Percentiles rank a stretch among this genome's conserved stretches.
Evolutionary conservation across 2,797 vertebrate genomes (phyloP).

Genomic region (Gallinago stenura): DNA sequence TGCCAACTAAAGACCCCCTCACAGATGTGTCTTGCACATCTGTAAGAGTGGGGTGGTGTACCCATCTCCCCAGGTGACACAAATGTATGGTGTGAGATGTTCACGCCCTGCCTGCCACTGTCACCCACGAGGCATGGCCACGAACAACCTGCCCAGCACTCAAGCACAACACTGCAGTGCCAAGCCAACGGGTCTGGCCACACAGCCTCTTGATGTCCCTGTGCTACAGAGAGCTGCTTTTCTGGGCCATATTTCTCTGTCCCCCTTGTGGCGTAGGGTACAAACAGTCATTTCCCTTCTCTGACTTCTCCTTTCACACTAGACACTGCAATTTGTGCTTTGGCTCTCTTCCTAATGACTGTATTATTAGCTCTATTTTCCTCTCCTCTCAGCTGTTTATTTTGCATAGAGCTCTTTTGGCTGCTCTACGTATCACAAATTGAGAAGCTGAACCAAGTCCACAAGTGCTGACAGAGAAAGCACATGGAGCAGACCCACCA

Average conservation of each 20-base stretch:
- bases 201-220: background rate
- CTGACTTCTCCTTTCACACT: conserved; percentile 42
- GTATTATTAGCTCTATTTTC: conserved; percentile 73
- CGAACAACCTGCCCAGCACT: background rate
- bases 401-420: conserved; percentile 59
- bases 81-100: background rate
- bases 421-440: conserved; percentile 26
- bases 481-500: background rate
- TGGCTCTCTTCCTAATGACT: conserved; percentile 72
- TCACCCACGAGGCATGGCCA: background rate
- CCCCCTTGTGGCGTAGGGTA: accelerated
- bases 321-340: conserved; percentile 28
- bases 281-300: background rate
- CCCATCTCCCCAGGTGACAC: background rate
- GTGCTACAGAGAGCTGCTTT: background rate
- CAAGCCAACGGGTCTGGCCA: background rate
- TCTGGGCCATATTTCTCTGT: background rate
- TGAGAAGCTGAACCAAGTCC: conserved; percentile 46
- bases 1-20: background rate
- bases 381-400: conserved; percentile 65
- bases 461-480: background rate
- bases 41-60: background rate
- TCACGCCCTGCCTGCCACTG: background rate
- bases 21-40: background rate
- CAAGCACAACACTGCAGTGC: background rate